phyloP scores from a whole-genome alignment of 2,888 invertebrate species.

The Artemia sinica region DNA sequence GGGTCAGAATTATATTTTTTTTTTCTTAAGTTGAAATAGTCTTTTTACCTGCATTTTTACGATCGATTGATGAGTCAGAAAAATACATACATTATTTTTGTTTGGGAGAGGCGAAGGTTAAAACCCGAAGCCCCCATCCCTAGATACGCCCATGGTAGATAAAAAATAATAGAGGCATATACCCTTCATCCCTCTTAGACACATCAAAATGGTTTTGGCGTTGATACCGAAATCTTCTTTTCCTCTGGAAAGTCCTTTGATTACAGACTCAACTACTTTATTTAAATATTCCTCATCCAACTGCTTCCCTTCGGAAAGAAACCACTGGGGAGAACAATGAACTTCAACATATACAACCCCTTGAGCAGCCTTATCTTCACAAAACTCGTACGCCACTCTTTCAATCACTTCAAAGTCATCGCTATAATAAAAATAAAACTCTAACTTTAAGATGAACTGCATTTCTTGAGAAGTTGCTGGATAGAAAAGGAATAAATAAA shows the following conservation, averaged over 20 bases:
- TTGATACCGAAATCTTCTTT: slow-evolving; percentile 34
- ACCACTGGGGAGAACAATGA: slow-evolving; percentile 36
- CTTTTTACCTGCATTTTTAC: too few relatives aligned
- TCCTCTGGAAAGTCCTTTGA: slow-evolving; percentile 33
- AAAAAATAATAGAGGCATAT: slow-evolving; percentile 21
- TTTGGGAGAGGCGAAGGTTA: too few relatives aligned
- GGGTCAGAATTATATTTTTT: too few relatives aligned
- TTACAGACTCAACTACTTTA: slow-evolving; percentile 33
- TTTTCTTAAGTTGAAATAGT: too few relatives aligned
- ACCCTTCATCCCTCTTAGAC: slow-evolving; percentile 33
- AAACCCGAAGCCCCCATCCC: too few relatives aligned
- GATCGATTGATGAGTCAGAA: too few relatives aligned
- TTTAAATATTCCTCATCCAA: slow-evolving; percentile 28
- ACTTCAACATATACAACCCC: slow-evolving; percentile 39
- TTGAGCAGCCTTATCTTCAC: slow-evolving; percentile 36
- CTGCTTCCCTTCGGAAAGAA: slow-evolving; percentile 26
- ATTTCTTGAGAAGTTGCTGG: too few relatives aligned
- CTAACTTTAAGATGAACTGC: too few relatives aligned
- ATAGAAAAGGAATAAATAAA: too few relatives aligned
- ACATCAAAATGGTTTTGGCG: slow-evolving; percentile 35
- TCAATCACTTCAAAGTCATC: slow-evolving; percentile 37
- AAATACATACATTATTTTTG: too few relatives aligned
- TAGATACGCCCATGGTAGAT: too few relatives aligned
- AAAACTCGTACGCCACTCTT: slow-evolving; percentile 38
- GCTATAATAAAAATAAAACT: slow-evolving; percentile 26